Percentiles rank a stretch among this genome's conserved stretches.
These are phyloP conservation scores for Musca domestica DNA, from an alignment of 1,140 invertebrate species.

Conservation along the genomic window DNA sequence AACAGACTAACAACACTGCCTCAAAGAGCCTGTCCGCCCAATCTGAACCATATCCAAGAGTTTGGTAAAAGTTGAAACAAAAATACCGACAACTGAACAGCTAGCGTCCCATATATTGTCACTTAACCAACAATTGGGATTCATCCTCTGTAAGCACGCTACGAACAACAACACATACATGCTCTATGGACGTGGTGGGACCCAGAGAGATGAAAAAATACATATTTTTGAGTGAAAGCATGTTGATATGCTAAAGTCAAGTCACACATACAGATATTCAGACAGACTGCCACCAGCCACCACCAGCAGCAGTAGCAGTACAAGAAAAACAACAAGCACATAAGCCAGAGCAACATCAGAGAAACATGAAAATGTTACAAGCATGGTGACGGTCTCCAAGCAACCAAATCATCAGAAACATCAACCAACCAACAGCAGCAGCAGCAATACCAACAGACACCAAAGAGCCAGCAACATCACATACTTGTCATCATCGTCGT, in stretches of 20 bases:
- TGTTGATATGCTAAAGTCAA: conserved; percentile 16
- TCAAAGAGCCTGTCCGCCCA: no score
- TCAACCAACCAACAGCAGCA: conserved; percentile 5
- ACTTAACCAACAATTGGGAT: conserved; percentile 12
- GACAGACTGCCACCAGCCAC: neutral
- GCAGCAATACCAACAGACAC: conserved; percentile 5
- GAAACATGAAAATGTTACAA: conserved; percentile 8
- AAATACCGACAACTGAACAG: neutral
- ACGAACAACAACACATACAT: neutral
- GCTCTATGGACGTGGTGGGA: no score
- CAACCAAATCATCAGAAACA: conserved; percentile 14
- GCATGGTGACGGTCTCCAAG: conserved; percentile 21
- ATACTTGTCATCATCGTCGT: neutral
- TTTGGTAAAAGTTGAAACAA: no score
- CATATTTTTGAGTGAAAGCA: conserved; percentile 10
- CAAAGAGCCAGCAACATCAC: conserved; percentile 6
- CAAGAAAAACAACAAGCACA: neutral
- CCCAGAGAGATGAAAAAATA: no score
- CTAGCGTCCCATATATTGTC: conserved; percentile 4
- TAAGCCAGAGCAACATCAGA: neutral
- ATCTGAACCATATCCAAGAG: no score
- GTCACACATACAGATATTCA: neutral
- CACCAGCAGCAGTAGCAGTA: neutral
- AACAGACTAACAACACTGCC: no score
- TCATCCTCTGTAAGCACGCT: conserved; percentile 10